Evolutionary conservation across 92 coral and sea anemone genomes (phyloP).

Genomic region (Blastomussa wellsi): DNA sequence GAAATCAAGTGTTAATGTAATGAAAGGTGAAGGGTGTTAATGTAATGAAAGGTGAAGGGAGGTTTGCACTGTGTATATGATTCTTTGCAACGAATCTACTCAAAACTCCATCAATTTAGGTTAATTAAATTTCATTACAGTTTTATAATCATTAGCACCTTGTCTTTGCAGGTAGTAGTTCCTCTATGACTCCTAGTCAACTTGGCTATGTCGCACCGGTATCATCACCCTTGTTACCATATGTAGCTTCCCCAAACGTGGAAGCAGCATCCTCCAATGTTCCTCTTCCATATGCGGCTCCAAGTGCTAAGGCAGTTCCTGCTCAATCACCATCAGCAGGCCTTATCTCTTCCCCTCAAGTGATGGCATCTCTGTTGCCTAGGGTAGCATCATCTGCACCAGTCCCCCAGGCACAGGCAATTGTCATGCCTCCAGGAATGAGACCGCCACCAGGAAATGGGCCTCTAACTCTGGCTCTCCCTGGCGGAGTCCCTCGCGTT

Average conservation of each 20-base stretch:
- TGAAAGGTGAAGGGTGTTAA: neutral
- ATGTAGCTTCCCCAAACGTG: conserved; percentile 20
- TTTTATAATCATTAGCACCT: neutral
- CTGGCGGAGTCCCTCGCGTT: neutral
- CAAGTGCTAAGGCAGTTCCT: neutral
- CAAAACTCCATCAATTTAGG: neutral
- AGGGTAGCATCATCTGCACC: conserved; percentile 26
- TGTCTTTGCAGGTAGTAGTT: conserved; percentile 8
- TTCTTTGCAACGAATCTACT: too few species aligned
- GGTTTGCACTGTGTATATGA: neutral
- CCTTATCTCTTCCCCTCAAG: conserved; percentile 33
- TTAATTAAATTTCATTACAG: too few species aligned
- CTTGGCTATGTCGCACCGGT: conserved; percentile 28
- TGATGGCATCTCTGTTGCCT: neutral
- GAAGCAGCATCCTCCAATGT: neutral
- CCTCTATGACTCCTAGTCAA: neutral
- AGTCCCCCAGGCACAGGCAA: conserved; percentile 40
- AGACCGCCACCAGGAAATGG: conserved; percentile 35
- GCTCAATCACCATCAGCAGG: conserved; percentile 6
- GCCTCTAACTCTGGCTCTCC: neutral
- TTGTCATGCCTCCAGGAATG: conserved; percentile 60
- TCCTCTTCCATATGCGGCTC: neutral
- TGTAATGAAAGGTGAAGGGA: too few species aligned
- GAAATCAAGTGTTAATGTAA: neutral
- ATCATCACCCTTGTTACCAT: conserved; percentile 17